These are phyloP conservation scores for Aleiodes alternator DNA, from an alignment of 2,888 invertebrate genomes.

Conservation along the genomic window DNA sequence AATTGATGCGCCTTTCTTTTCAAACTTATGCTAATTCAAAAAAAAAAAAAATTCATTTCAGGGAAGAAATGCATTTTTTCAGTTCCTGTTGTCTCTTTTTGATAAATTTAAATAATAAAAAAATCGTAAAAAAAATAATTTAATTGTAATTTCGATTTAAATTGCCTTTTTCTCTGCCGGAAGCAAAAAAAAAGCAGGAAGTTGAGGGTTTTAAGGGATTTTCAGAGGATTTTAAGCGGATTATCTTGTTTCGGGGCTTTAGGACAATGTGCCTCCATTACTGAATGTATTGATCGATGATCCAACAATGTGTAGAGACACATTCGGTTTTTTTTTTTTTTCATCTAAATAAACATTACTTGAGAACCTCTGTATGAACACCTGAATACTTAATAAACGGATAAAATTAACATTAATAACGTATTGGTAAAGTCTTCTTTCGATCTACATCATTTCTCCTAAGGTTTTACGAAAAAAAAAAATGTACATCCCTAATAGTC, in stretches of 20 bases:
- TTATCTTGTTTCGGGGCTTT: constrained; percentile 18
- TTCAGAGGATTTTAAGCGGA: constrained; percentile 32
- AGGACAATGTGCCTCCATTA: neutral
- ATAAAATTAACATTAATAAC: constrained; percentile 76
- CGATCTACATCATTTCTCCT: constrained; percentile 71
- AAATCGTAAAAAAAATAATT: neutral
- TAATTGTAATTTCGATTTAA: no score
- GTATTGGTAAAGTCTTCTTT: constrained; percentile 63
- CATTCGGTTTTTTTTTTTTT: neutral
- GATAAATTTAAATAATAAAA: neutral
- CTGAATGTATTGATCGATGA: constrained; percentile 32
- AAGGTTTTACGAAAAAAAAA: constrained; percentile 56
- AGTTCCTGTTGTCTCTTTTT: constrained; percentile 17
- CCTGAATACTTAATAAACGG: constrained; percentile 76
- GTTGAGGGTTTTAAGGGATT: neutral
- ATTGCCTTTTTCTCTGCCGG: no score
- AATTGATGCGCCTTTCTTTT: constrained; percentile 34
- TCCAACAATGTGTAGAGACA: constrained; percentile 38
- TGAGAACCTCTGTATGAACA: constrained; percentile 73
- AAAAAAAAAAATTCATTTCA: constrained; percentile 35
- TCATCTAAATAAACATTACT: constrained; percentile 31
- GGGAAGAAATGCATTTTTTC: constrained; percentile 47
- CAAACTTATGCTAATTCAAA: constrained; percentile 60
- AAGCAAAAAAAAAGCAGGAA: constrained; percentile 21
- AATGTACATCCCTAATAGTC: constrained; percentile 66